A percentile compares a stretch with the other conserved stretches of the same genome.
phyloP scores from a whole-genome alignment of 2,888 invertebrate genomes.

The Agrochola litura region DNA sequence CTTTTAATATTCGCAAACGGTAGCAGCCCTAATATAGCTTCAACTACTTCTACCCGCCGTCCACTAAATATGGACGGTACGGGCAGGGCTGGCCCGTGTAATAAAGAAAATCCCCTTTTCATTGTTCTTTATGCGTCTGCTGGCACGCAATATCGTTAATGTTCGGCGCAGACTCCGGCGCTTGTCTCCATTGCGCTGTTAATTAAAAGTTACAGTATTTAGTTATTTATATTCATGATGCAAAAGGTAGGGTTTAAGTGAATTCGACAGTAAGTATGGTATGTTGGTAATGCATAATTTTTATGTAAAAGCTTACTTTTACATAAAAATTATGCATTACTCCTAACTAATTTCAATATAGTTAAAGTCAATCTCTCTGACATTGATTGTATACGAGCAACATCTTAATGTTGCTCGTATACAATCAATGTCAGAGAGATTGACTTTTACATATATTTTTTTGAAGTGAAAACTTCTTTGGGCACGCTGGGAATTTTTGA shows the following conservation, averaged over 20 bases:
- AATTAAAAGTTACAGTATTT: slow-evolving; percentile 61
- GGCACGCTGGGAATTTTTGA: too few relatives aligned
- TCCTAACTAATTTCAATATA: too few relatives aligned
- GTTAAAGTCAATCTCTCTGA: too few relatives aligned
- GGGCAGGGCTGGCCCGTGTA: slow-evolving; percentile 64
- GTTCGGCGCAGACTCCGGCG: slow-evolving; percentile 57
- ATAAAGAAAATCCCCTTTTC: slow-evolving; percentile 83
- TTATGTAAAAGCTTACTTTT: too few relatives aligned
- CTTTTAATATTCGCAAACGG: slow-evolving; percentile 42
- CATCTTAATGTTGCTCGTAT: too few relatives aligned
- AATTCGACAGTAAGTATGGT: not conserved
- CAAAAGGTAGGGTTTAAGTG: slow-evolving; percentile 29
- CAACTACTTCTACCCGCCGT: slow-evolving; percentile 46
- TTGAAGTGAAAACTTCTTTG: too few relatives aligned
- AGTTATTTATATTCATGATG: slow-evolving; percentile 52
- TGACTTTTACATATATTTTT: not conserved
- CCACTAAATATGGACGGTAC: slow-evolving; percentile 62
- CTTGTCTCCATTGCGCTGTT: slow-evolving; percentile 58
- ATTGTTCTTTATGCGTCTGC: slow-evolving; percentile 85
- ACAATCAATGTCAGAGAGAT: not conserved
- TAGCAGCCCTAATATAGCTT: slow-evolving; percentile 41
- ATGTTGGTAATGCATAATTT: too few relatives aligned
- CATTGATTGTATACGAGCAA: too few relatives aligned
- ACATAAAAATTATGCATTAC: too few relatives aligned
- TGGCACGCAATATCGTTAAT: slow-evolving; percentile 80